These are phyloP conservation scores for Hypselothyrea guttata DNA, from an alignment of 2,888 invertebrate genomes.

Conservation along the genomic window DNA sequence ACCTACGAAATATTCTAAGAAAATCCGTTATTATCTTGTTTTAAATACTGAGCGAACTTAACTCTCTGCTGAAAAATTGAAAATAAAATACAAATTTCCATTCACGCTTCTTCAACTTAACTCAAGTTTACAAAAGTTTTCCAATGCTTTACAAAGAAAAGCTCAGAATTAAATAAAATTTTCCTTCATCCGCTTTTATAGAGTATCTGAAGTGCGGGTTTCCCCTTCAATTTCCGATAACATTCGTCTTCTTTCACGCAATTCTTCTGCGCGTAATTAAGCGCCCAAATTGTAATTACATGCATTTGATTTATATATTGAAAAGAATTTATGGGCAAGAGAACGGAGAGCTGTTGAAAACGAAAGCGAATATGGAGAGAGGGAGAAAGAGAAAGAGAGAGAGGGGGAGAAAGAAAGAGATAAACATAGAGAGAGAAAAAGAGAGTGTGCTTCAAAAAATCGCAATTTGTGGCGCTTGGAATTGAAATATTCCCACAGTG, in stretches of 20 bases:
- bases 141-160: too few species aligned
- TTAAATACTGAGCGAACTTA: too few species aligned
- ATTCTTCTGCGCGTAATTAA: constrained; percentile 52
- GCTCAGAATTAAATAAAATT: too few species aligned
- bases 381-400: background rate
- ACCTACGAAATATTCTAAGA: too few species aligned
- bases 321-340: constrained; percentile 25
- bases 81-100: too few species aligned
- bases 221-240: constrained; percentile 1
- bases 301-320: constrained; percentile 50
- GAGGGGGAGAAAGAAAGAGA: background rate
- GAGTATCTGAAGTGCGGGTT: constrained; percentile 16
- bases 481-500: constrained; percentile 48
- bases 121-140: background rate
- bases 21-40: too few species aligned
- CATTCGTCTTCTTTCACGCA: constrained; percentile 43
- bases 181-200: background rate
- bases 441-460: too few species aligned
- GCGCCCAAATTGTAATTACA: constrained; percentile 66
- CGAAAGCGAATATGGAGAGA: too few species aligned
- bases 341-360: background rate
- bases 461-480: too few species aligned
- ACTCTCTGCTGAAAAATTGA: too few species aligned
- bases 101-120: background rate
- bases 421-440: background rate